Conservation (phyloP, 2,797 vertebrate species). For the Apogon hyalosoma region DNA sequence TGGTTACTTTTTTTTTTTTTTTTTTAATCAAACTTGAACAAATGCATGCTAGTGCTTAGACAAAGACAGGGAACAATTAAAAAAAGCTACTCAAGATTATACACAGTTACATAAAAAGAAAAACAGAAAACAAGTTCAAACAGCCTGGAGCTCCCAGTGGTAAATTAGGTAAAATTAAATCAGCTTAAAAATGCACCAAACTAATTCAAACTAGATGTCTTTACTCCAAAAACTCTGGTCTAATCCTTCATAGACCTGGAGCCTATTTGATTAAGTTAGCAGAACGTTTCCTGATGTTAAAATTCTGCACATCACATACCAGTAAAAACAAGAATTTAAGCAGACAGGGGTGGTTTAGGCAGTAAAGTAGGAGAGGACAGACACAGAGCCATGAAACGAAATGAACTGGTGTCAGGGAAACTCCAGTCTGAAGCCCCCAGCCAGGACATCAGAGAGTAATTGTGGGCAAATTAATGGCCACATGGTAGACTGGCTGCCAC, state of each 20-base stretch:
- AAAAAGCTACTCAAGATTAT: slow-evolving; percentile 16
- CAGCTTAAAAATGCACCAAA: slow-evolving; percentile 4
- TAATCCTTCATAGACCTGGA: neutral
- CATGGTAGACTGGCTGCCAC: slow-evolving; percentile 73
- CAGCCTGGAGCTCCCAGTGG: slow-evolving; percentile 17
- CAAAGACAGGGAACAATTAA: slow-evolving; percentile 27
- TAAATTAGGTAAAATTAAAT: slow-evolving; percentile 30
- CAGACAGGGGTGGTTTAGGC: slow-evolving; percentile 12
- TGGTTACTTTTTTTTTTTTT: slow-evolving; percentile 3
- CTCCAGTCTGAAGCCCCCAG: slow-evolving; percentile 69
- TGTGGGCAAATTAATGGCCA: slow-evolving; percentile 81
- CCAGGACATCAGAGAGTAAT: slow-evolving; percentile 79
- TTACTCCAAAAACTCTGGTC: neutral
- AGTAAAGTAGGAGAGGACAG: slow-evolving; percentile 35
- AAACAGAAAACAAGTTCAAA: slow-evolving; percentile 23
- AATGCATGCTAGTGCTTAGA: slow-evolving; percentile 33
- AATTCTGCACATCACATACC: slow-evolving; percentile 16
- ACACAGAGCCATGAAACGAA: slow-evolving; percentile 55
- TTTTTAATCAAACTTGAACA: slow-evolving; percentile 14
- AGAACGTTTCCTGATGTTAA: slow-evolving; percentile 18
- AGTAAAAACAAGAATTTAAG: slow-evolving; percentile 23
- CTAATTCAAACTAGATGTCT: slow-evolving; percentile 25
- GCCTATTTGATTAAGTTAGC: neutral
- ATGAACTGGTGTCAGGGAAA: slow-evolving; percentile 59
- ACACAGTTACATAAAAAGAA: slow-evolving; percentile 26